phyloP scores from a whole-genome alignment of 2,888 invertebrate species.

The Cylindroiulus punctatus region DNA sequence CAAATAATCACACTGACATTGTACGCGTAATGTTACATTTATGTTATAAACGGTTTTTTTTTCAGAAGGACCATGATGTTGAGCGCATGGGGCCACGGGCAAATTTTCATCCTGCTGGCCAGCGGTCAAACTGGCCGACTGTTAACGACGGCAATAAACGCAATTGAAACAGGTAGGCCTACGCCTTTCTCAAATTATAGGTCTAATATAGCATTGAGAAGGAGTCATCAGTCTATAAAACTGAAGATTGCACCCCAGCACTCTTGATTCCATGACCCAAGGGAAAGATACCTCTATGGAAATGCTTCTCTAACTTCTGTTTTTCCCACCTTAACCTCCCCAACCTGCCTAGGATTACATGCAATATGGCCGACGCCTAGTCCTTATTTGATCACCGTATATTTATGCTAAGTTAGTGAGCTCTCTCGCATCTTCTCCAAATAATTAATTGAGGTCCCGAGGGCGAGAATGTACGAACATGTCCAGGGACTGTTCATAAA shows the following conservation, averaged over 20 bases:
- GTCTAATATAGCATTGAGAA: constrained; percentile 24
- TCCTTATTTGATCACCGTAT: constrained; percentile 11
- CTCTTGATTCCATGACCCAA: constrained; percentile 32
- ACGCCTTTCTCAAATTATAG: constrained; percentile 45
- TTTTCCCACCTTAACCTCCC: constrained; percentile 14
- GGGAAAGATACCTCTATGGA: constrained; percentile 37
- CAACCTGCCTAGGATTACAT: background rate
- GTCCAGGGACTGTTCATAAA: background rate
- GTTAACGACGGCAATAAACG: constrained; percentile 19
- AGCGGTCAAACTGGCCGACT: background rate
- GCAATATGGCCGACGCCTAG: constrained; percentile 45
- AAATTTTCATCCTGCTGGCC: constrained; percentile 27
- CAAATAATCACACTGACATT: no score
- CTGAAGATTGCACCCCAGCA: constrained; percentile 21
- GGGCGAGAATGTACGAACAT: background rate
- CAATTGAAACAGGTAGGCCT: constrained; percentile 40
- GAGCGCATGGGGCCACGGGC: constrained; percentile 6
- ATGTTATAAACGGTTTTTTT: background rate
- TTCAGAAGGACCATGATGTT: background rate
- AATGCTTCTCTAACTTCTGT: constrained; percentile 2
- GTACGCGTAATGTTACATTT: background rate
- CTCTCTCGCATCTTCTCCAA: background rate
- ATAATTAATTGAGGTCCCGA: constrained; percentile 26
- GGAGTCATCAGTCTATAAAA: constrained; percentile 37
- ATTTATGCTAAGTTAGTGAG: constrained; percentile 46